Conservation (phyloP, 1,140 invertebrate genomes). For the Eupristina koningsbergeri region DNA sequence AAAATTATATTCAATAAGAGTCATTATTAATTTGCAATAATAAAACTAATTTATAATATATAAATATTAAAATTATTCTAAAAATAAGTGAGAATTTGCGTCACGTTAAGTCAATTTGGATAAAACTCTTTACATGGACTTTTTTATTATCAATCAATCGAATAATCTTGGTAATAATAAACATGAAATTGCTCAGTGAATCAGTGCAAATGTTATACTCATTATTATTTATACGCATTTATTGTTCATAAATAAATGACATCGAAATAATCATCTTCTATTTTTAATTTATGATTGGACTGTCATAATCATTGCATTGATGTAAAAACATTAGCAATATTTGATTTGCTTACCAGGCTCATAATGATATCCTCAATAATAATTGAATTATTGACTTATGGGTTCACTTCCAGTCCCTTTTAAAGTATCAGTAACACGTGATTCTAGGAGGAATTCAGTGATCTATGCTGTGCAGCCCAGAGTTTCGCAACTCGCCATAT, state of each 20-base stretch:
- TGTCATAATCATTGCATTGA: not conserved
- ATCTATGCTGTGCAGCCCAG: not conserved
- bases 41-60: too few relatives aligned
- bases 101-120: too few relatives aligned
- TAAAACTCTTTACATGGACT: too few relatives aligned
- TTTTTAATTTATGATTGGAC: not conserved
- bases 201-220: not conserved
- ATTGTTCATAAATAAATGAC: not conserved
- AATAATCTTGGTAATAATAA: not conserved
- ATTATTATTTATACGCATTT: too few relatives aligned
- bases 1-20: too few relatives aligned
- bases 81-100: too few relatives aligned
- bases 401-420: constrained; percentile 49
- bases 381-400: not conserved
- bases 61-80: too few relatives aligned
- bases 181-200: not conserved
- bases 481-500: constrained; percentile 32
- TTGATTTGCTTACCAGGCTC: too few relatives aligned
- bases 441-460: not conserved
- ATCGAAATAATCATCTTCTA: not conserved
- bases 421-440: constrained; percentile 42
- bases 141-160: not conserved
- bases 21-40: too few relatives aligned
- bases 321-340: not conserved
- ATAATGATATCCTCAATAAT: not conserved